Percentiles rank a stretch among this genome's conserved stretches.
Conservation (phyloP, 1,140 invertebrate genomes). For the Solenopsis invicta region DNA sequence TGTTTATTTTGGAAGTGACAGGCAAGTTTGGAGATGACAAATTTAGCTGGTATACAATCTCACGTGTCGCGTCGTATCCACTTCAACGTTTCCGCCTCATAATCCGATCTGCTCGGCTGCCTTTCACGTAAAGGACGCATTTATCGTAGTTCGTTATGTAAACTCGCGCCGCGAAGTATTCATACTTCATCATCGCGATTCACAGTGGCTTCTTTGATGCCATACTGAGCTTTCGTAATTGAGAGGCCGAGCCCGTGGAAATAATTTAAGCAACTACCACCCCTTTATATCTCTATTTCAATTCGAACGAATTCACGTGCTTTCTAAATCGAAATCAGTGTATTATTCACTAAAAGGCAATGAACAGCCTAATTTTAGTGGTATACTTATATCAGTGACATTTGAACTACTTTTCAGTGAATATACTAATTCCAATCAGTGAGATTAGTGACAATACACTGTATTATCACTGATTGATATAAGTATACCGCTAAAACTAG, state of each 20-base stretch:
- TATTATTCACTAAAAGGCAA: too few species aligned
- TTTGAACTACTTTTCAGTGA: too few species aligned
- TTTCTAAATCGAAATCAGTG: too few species aligned
- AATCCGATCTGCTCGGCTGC: slow-evolving; percentile 7
- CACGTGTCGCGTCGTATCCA: slow-evolving; percentile 14
- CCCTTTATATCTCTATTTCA: not conserved
- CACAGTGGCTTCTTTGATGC: slow-evolving; percentile 11
- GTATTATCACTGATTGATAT: too few species aligned
- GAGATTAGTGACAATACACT: too few species aligned
- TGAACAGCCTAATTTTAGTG: too few species aligned
- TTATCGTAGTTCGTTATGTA: slow-evolving; percentile 42
- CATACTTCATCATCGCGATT: slow-evolving; percentile 40
- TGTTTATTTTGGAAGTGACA: slow-evolving; percentile 49
- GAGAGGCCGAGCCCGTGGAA: not conserved
- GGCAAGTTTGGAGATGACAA: slow-evolving; percentile 26
- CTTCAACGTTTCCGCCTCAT: not conserved
- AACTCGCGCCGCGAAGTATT: not conserved
- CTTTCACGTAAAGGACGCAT: not conserved
- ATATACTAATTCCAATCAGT: too few species aligned
- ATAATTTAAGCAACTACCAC: slow-evolving; percentile 9
- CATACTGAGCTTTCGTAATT: not conserved
- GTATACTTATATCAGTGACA: too few species aligned
- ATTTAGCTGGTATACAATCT: not conserved
- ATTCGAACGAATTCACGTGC: not conserved
- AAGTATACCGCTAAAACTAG: too few species aligned